phyloP scores from a whole-genome alignment of 2,113 vertebrate species.

The Podocnemis expansa region DNA sequence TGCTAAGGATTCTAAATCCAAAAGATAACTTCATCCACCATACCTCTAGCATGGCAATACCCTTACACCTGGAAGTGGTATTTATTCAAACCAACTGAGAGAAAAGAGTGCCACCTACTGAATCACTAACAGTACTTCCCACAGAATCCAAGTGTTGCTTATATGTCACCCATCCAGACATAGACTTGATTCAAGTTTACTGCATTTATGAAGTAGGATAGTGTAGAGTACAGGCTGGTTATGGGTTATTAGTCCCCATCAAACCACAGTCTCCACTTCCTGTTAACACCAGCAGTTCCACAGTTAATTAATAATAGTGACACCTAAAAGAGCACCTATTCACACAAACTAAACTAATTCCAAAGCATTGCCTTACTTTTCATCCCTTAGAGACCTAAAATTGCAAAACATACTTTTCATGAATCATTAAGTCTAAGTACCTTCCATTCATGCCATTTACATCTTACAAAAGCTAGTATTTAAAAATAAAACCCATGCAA shows the following conservation, averaged over 20 bases:
- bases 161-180: accelerated
- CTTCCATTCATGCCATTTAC: neutral
- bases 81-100: neutral
- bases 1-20: neutral
- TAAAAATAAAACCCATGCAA: conserved; percentile 25
- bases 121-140: neutral
- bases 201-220: neutral
- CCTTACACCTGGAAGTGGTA: neutral
- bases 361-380: neutral
- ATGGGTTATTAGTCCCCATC: neutral
- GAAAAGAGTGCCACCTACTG: neutral
- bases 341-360: conserved; percentile 20
- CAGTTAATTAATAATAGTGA: neutral
- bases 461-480: conserved; percentile 13
- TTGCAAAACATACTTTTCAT: conserved; percentile 4
- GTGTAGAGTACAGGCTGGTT: neutral
- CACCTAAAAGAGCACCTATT: neutral
- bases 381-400: neutral
- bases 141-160: neutral
- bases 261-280: accelerated
- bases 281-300: neutral
- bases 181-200: neutral
- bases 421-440: neutral
- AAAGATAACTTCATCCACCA: neutral
- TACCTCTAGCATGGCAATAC: neutral